phyloP scores from a whole-genome alignment of 2,797 vertebrate genomes.

The Sternotherus odoratus region DNA sequence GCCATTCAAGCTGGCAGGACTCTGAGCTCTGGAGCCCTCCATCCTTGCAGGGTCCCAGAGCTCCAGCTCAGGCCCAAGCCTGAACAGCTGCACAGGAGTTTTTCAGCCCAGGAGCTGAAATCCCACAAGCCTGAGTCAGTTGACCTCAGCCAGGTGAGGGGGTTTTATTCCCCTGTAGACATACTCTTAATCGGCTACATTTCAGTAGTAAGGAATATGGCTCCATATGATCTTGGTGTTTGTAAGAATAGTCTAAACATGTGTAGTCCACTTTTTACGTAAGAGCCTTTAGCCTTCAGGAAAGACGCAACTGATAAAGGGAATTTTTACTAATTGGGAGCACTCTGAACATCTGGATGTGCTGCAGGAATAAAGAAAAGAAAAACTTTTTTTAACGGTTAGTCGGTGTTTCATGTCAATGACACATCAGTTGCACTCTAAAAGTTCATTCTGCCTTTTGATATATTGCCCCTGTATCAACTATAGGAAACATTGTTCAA shows the following conservation, averaged over 20 bases:
- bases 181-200: not conserved
- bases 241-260: not conserved
- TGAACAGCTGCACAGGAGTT: not conserved
- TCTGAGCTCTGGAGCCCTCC: not conserved
- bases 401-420: not conserved
- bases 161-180: not conserved
- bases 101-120: not conserved
- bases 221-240: not conserved
- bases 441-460: not conserved
- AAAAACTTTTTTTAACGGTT: not conserved
- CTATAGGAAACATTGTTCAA: too few species aligned
- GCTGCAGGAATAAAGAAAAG: not conserved
- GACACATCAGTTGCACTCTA: not conserved
- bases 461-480: too few species aligned
- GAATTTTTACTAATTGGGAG: not conserved
- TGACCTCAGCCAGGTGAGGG: not conserved
- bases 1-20: not conserved
- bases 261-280: not conserved
- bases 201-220: not conserved
- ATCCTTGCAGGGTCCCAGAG: not conserved
- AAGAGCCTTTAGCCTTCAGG: not conserved
- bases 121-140: not conserved
- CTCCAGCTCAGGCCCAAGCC: not conserved
- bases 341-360: fast-evolving
- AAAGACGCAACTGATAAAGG: not conserved